Evolutionary conservation across 2,888 invertebrate genomes (phyloP).

Genomic region (Bugulina stolonifera): DNA sequence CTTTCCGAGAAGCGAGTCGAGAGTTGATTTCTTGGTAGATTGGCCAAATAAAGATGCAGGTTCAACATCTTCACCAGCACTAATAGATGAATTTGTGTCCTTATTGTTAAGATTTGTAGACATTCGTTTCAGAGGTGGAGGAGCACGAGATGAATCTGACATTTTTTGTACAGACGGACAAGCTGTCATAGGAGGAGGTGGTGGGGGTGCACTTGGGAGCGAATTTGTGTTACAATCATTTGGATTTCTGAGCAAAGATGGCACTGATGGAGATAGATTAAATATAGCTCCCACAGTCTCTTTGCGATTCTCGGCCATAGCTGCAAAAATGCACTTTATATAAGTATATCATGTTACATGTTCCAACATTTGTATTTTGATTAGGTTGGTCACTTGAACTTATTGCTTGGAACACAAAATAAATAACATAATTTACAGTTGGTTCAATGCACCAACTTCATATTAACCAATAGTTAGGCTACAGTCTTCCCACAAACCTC

Average conservation of each 20-base stretch:
- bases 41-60: neutral
- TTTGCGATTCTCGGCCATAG: constrained; percentile 8
- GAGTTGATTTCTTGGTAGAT: neutral
- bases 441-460: too few relatives aligned
- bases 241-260: neutral
- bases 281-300: neutral
- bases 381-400: too few relatives aligned
- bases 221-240: neutral
- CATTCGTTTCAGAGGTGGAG: constrained; percentile 13
- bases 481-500: too few relatives aligned
- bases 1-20: constrained; percentile 14
- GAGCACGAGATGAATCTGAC: neutral
- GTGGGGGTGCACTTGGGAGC: neutral
- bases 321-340: too few relatives aligned
- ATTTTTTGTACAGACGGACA: neutral
- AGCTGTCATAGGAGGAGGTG: neutral
- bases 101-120: neutral
- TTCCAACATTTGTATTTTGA: too few relatives aligned
- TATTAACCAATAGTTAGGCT: too few relatives aligned
- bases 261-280: neutral
- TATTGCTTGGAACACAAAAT: too few relatives aligned
- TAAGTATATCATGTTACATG: too few relatives aligned
- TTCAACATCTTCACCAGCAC: neutral
- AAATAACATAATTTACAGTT: too few relatives aligned
- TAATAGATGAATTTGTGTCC: neutral